A percentile compares a stretch with the other conserved stretches of the same genome.
These are phyloP conservation scores for Zapornia atra DNA, from an alignment of 2,113 vertebrate genomes.

Conservation along the genomic window DNA sequence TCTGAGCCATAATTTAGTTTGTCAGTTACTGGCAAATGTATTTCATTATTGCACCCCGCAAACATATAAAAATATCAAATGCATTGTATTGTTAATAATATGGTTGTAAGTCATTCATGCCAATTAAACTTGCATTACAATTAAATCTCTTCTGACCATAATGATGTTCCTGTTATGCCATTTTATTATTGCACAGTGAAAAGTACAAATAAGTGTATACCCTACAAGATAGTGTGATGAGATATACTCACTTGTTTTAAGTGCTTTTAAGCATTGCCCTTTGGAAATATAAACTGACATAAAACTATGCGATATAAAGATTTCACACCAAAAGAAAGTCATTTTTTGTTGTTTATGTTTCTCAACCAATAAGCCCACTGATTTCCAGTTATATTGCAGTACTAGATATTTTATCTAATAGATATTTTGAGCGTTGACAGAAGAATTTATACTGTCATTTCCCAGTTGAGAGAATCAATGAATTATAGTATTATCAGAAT, in stretches of 20 bases:
- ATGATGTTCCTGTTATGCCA: not conserved
- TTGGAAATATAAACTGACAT: constrained; percentile 51
- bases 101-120: not conserved
- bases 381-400: not conserved
- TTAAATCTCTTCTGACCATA: constrained; percentile 45
- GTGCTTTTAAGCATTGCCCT: constrained; percentile 53
- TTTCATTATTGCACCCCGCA: not conserved
- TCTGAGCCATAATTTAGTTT: not conserved
- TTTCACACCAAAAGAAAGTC: not conserved
- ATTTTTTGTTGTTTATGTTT: constrained; percentile 21
- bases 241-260: constrained; percentile 48
- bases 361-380: not conserved
- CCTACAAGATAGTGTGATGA: not conserved
- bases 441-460: constrained; percentile 12
- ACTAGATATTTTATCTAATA: not conserved
- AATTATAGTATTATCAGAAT: not conserved
- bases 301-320: constrained; percentile 15
- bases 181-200: constrained; percentile 28
- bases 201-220: constrained; percentile 47
- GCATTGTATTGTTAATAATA: constrained; percentile 22
- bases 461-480: not conserved
- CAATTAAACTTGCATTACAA: constrained; percentile 51
- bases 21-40: constrained; percentile 20
- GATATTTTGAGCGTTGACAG: not conserved
- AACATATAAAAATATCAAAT: not conserved